phyloP scores from a whole-genome alignment of 2,888 invertebrate genomes.

The Cerastis rubricosa region DNA sequence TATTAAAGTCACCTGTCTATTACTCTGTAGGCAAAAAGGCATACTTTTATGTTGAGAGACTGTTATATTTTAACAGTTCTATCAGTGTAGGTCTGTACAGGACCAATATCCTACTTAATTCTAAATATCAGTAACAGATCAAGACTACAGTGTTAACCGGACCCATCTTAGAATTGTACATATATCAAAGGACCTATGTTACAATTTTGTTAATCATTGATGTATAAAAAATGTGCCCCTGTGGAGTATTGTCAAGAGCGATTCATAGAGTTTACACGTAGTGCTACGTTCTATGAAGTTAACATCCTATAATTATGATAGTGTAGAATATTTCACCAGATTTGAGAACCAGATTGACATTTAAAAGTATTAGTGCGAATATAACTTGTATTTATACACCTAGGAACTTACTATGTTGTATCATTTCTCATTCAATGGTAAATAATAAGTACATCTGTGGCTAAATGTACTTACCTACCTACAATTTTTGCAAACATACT shows the following conservation, averaged over 20 bases:
- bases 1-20: neutral
- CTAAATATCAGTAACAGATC: neutral
- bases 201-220: slow-evolving; percentile 22
- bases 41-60: neutral
- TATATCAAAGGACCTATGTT: slow-evolving; percentile 12
- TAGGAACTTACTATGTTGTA: neutral
- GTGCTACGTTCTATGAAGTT: slow-evolving; percentile 11
- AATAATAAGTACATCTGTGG: neutral
- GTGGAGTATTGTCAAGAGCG: slow-evolving; percentile 45
- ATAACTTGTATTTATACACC: neutral
- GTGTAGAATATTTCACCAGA: slow-evolving; percentile 34
- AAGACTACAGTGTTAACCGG: neutral
- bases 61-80: neutral
- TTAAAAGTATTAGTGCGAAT: neutral
- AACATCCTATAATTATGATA: slow-evolving; percentile 25
- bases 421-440: neutral
- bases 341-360: slow-evolving; percentile 13
- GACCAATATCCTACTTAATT: neutral
- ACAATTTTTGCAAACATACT: neutral
- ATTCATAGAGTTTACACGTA: slow-evolving; percentile 11
- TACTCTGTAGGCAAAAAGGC: neutral
- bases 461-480: neutral
- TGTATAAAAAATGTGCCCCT: slow-evolving; percentile 22
- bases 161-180: slow-evolving; percentile 5
- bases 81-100: neutral